Conservation (phyloP, 1,140 invertebrate genomes). For the Brachionus rubens region DNA sequence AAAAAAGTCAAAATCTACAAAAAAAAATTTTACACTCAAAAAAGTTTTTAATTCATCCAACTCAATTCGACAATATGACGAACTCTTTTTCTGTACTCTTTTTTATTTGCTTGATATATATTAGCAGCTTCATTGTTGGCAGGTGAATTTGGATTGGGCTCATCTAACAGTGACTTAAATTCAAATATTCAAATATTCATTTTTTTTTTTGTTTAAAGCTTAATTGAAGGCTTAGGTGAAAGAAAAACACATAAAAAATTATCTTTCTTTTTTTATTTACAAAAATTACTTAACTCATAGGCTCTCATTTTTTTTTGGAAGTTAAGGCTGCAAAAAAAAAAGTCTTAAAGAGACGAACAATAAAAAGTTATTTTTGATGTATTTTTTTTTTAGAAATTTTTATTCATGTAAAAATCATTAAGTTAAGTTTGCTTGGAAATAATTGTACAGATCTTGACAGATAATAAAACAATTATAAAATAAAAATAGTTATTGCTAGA, state of each 20-base stretch:
- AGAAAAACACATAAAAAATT: not conserved
- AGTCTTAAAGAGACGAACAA: slow-evolving; percentile 44
- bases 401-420: slow-evolving; percentile 10
- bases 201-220: not conserved
- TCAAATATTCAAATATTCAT: not conserved
- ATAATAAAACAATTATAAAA: too few relatives aligned
- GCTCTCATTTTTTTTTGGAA: too few relatives aligned
- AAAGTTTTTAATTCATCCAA: slow-evolving; percentile 52
- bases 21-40: not conserved
- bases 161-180: slow-evolving; percentile 60
- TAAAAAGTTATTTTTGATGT: not conserved
- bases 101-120: slow-evolving; percentile 59
- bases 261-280: slow-evolving; percentile 47
- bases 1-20: not conserved
- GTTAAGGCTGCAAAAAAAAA: slow-evolving; percentile 57
- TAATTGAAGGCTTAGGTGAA: slow-evolving; percentile 47
- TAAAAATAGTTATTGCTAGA: too few relatives aligned
- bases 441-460: slow-evolving; percentile 32
- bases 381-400: slow-evolving; percentile 16
- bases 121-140: slow-evolving; percentile 61
- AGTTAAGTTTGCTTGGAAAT: too few relatives aligned
- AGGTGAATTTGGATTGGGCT: slow-evolving; percentile 61
- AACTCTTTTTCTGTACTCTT: slow-evolving; percentile 61
- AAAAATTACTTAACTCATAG: too few relatives aligned
- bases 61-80: slow-evolving; percentile 59